phyloP scores from a whole-genome alignment of 53 echinoderm and acorn worm genomes.

The Echinometra lucunter region DNA sequence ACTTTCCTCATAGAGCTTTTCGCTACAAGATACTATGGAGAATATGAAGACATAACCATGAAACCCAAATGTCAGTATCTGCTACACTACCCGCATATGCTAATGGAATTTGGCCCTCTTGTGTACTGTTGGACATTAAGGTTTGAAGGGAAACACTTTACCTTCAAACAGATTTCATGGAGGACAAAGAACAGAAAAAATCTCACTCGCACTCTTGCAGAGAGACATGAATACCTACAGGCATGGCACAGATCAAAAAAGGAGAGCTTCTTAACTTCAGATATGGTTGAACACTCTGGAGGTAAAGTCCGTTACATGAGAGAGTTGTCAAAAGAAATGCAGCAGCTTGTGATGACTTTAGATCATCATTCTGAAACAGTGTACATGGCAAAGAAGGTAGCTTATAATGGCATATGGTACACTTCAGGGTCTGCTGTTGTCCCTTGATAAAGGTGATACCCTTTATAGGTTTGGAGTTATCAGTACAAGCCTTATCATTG shows the following conservation, averaged over 20 bases:
- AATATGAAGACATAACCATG: constrained; percentile 61
- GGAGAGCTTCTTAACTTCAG: background rate
- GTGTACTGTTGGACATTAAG: constrained; percentile 64
- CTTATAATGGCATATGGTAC: background rate
- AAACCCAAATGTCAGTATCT: constrained; percentile 71
- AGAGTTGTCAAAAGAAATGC: constrained; percentile 47
- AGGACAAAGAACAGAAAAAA: constrained; percentile 64
- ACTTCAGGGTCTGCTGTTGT: background rate
- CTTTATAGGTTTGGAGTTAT: background rate
- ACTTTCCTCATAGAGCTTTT: constrained; percentile 65
- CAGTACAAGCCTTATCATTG: background rate
- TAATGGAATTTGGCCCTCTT: constrained; percentile 62
- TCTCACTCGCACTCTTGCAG: constrained; percentile 46
- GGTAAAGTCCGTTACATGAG: background rate
- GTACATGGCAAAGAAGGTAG: background rate
- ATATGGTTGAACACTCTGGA: background rate
- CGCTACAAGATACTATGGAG: constrained; percentile 63
- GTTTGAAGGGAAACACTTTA: constrained; percentile 62
- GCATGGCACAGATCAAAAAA: constrained; percentile 9
- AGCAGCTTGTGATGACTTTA: constrained; percentile 7
- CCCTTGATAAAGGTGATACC: background rate
- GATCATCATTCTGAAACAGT: background rate
- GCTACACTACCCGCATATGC: constrained; percentile 40
- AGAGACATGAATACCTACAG: constrained; percentile 43
- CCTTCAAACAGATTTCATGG: constrained; percentile 59